Evolutionary conservation across 2,888 invertebrate species (phyloP).

Genomic region (Dryococelus australis): DNA sequence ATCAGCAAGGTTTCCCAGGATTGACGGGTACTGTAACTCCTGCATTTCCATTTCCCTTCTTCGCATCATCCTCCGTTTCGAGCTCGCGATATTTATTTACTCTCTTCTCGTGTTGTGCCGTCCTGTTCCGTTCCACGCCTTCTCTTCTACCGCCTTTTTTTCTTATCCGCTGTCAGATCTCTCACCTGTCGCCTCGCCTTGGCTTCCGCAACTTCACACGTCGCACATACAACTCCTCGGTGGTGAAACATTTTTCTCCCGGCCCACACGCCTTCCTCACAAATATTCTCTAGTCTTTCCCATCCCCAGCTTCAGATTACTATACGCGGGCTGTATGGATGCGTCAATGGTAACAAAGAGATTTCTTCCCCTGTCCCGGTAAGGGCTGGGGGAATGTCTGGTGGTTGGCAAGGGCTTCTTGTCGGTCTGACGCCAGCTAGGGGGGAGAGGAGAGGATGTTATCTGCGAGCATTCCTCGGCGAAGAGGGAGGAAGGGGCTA

Average conservation of each 20-base stretch:
- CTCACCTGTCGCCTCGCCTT: constrained; percentile 1
- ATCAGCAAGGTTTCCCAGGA: not conserved
- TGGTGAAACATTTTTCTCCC: not conserved
- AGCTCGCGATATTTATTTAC: too few relatives aligned
- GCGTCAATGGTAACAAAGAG: constrained; percentile 24
- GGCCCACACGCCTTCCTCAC: not conserved
- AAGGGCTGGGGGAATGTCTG: not conserved
- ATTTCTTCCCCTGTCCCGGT: not conserved
- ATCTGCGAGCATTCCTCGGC: not conserved
- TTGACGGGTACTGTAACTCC: not conserved
- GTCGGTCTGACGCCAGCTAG: not conserved
- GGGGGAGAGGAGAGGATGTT: not conserved
- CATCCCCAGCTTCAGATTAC: not conserved
- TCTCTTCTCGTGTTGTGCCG: too few relatives aligned
- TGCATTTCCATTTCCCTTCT: not conserved
- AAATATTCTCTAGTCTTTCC: not conserved
- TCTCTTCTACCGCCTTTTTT: not conserved
- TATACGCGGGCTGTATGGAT: constrained; percentile 24
- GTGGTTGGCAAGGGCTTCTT: not conserved
- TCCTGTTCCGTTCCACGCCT: too few relatives aligned
- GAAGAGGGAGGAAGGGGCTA: not conserved
- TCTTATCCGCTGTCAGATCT: not conserved
- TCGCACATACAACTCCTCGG: not conserved
- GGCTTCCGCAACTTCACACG: not conserved
- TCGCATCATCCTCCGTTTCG: too few relatives aligned